Evolutionary conservation across 2,888 invertebrate genomes (phyloP).

Genomic region (Drosophila monieri): DNA sequence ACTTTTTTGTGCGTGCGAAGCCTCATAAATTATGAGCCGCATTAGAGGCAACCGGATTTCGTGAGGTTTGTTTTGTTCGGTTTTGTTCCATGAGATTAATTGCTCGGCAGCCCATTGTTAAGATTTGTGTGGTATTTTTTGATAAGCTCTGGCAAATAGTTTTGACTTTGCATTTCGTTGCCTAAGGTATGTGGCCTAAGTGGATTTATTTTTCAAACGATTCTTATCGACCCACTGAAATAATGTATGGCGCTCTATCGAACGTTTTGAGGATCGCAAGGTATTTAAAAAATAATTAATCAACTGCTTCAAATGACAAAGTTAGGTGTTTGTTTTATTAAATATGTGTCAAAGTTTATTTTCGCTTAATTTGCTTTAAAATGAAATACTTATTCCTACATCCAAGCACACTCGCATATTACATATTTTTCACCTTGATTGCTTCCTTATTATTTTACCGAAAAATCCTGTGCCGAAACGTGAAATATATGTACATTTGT

Average conservation of each 20-base stretch:
- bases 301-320: not conserved
- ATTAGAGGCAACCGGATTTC: constrained; percentile 67
- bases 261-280: constrained; percentile 28
- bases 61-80: constrained; percentile 25
- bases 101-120: constrained; percentile 57
- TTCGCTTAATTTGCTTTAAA: not conserved
- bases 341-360: not conserved
- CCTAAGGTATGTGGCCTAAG: constrained; percentile 27
- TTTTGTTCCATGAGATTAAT: constrained; percentile 59
- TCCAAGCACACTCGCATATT: not conserved
- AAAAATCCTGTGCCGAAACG: constrained; percentile 30
- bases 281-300: constrained; percentile 20
- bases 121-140: constrained; percentile 50
- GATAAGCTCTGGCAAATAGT: constrained; percentile 45
- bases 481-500: constrained; percentile 47
- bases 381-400: not conserved
- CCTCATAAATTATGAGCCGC: constrained; percentile 64
- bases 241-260: constrained; percentile 4
- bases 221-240: constrained; percentile 14
- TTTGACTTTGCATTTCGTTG: constrained; percentile 33
- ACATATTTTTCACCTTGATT: constrained; percentile 8
- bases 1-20: constrained; percentile 60
- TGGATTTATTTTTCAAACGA: constrained; percentile 35
- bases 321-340: constrained; percentile 3
- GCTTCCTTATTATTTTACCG: constrained; percentile 37